Conservation (phyloP, 2,888 invertebrate species). For the Agapostemon virescens region DNA sequence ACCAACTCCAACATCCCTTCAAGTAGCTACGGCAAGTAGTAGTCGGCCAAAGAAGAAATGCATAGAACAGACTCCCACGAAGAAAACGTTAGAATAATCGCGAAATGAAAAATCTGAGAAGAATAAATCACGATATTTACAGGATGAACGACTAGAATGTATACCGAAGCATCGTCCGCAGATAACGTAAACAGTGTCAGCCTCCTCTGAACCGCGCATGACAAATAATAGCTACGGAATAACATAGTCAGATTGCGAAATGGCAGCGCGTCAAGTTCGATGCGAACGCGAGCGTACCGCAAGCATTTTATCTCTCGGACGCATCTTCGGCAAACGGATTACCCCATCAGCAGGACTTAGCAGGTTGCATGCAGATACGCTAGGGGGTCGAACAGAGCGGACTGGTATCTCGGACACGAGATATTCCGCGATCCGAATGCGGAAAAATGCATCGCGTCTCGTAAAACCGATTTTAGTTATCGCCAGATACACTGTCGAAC, state of each 20-base stretch:
- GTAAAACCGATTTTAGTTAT: slow-evolving; percentile 39
- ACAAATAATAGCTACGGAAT: not conserved
- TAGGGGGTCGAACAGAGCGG: not conserved
- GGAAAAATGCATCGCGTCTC: not conserved
- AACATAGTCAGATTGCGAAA: not conserved
- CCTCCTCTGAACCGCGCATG: not conserved
- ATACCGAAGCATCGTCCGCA: not conserved
- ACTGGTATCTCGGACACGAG: not conserved
- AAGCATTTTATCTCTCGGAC: not conserved
- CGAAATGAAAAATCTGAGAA: too few relatives aligned
- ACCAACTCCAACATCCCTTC: too few relatives aligned
- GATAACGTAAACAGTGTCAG: not conserved
- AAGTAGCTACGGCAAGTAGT: too few relatives aligned
- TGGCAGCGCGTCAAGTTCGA: not conserved
- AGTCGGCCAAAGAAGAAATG: too few relatives aligned
- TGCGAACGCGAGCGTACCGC: not conserved
- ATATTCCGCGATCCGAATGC: not conserved
- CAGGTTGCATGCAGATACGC: not conserved
- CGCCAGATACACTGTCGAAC: slow-evolving; percentile 44
- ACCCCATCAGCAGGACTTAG: not conserved
- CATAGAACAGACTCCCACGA: too few relatives aligned
- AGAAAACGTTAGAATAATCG: too few relatives aligned
- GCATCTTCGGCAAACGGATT: slow-evolving; percentile 2
- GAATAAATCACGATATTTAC: too few relatives aligned
- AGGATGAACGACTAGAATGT: too few relatives aligned